Evolutionary conservation across 1,140 invertebrate genomes (phyloP).

Genomic region (Camponotus floridanus): DNA sequence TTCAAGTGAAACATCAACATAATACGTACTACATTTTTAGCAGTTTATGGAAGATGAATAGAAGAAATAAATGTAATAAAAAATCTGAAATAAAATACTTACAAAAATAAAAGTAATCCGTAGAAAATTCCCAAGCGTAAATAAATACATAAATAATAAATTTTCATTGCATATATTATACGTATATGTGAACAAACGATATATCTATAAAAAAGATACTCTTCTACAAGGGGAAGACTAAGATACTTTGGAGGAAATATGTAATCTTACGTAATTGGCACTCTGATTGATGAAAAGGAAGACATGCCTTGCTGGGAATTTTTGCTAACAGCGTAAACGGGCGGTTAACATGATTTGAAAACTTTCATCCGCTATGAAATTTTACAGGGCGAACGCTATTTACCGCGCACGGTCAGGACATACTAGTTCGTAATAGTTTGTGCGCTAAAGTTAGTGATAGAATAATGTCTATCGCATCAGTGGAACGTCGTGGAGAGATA

Average conservation of each 20-base stretch:
- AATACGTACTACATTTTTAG: background rate
- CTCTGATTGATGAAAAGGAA: background rate
- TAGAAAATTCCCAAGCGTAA: background rate
- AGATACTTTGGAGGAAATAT: background rate
- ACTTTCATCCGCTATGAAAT: constrained; percentile 9
- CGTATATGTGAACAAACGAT: background rate
- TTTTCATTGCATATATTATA: background rate
- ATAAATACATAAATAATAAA: background rate
- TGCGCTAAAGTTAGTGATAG: constrained; percentile 38
- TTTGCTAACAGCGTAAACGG: constrained; percentile 22
- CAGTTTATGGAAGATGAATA: background rate
- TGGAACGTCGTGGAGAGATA: constrained; percentile 13
- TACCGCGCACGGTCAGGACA: constrained; percentile 24
- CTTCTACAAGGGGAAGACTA: background rate
- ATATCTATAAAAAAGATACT: background rate
- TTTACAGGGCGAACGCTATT: background rate
- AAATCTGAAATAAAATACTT: background rate
- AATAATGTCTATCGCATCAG: constrained; percentile 41
- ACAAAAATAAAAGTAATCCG: background rate
- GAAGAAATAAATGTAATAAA: background rate
- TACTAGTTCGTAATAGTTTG: constrained; percentile 64
- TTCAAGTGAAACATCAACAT: background rate
- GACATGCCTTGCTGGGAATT: constrained; percentile 10
- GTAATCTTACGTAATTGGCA: constrained; percentile 18
- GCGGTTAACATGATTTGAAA: constrained; percentile 31